phyloP scores from a whole-genome alignment of 1,140 invertebrate species.

The Hycleus phaleratus region DNA sequence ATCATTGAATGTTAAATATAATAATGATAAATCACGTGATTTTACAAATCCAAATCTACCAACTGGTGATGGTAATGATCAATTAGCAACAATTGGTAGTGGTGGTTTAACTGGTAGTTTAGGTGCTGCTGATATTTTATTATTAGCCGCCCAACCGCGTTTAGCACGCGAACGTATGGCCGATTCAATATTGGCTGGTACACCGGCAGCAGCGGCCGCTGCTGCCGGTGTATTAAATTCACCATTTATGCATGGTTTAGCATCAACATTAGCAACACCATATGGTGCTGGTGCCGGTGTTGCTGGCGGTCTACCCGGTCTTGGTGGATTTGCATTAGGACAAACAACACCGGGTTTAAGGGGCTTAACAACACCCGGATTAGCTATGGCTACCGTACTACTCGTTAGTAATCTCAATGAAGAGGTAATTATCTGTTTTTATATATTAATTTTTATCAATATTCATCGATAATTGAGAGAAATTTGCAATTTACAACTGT shows the following conservation, averaged over 20 bases:
- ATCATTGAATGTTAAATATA: constrained; percentile 97
- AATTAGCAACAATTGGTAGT: constrained; percentile 44
- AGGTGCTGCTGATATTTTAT: constrained; percentile 45
- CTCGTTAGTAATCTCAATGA: constrained; percentile 87
- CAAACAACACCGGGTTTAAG: constrained; percentile 58
- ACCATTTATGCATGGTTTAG: constrained; percentile 71
- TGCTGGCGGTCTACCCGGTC: constrained; percentile 60
- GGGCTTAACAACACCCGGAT: constrained; percentile 52
- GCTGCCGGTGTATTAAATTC: constrained; percentile 64
- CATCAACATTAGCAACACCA: constrained; percentile 59
- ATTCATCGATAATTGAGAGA: background rate
- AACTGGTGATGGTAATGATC: constrained; percentile 69
- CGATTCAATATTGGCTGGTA: constrained; percentile 46
- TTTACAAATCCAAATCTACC: constrained; percentile 97
- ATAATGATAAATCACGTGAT: constrained; percentile 98
- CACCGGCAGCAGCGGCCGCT: constrained; percentile 40
- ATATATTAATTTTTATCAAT: background rate
- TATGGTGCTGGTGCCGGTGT: constrained; percentile 56
- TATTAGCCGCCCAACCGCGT: constrained; percentile 41
- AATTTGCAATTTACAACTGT: background rate
- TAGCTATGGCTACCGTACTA: constrained; percentile 68
- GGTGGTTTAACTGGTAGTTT: constrained; percentile 51
- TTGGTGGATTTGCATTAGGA: constrained; percentile 64
- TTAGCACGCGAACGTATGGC: constrained; percentile 41
- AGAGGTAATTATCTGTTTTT: constrained; percentile 57